Conservation (phyloP, 2,113 vertebrate genomes). For the Catharus fuscescens region DNA sequence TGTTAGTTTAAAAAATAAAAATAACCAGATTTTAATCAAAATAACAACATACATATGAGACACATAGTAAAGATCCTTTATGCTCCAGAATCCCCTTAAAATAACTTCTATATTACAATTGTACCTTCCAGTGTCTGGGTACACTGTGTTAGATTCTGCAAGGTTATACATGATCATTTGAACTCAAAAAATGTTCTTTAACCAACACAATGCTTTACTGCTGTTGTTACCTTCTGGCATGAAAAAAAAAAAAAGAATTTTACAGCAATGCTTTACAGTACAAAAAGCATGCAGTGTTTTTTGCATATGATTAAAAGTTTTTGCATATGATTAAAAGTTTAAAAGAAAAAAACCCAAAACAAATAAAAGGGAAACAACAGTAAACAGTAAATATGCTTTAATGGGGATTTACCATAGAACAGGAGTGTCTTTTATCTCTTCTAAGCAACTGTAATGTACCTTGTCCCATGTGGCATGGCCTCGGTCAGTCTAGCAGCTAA, state of each 20-base stretch:
- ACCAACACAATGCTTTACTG: neutral
- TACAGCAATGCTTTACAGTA: neutral
- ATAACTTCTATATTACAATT: neutral
- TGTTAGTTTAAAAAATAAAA: neutral
- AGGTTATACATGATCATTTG: neutral
- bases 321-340: neutral
- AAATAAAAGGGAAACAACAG: neutral
- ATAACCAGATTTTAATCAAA: conserved; percentile 40
- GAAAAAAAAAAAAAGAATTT: neutral
- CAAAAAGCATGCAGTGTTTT: neutral
- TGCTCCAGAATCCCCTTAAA: neutral
- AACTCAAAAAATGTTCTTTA: neutral
- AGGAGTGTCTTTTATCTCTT: neutral
- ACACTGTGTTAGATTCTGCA: neutral
- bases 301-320: neutral
- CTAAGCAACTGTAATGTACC: neutral
- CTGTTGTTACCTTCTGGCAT: neutral
- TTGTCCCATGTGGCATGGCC: neutral
- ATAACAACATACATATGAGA: neutral
- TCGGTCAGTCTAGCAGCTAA: neutral
- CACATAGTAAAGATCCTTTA: neutral
- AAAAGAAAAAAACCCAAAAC: neutral
- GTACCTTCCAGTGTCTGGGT: neutral
- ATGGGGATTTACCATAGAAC: neutral
- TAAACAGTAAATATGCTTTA: neutral